These are phyloP conservation scores for Cheirogaleus major DNA, from an alignment of 2,797 vertebrate genomes.

Conservation along the genomic window DNA sequence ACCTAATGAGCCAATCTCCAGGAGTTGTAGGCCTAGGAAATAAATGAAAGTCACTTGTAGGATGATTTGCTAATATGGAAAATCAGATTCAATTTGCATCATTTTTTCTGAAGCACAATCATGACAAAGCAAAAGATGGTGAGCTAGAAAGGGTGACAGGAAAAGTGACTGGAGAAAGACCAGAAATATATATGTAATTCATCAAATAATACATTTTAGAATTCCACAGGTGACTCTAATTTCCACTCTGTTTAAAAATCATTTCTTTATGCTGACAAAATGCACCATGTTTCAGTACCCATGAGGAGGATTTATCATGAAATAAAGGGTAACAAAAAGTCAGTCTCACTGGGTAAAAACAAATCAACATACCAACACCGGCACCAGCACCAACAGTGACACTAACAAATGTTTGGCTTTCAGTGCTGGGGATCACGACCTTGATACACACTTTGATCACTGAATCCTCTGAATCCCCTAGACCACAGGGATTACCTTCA, in stretches of 20 bases:
- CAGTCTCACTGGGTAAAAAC: neutral
- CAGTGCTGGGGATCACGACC: neutral
- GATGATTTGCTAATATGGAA: neutral
- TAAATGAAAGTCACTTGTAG: neutral
- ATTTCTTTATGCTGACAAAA: neutral
- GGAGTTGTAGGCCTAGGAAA: neutral
- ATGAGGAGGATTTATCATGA: neutral
- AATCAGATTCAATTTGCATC: neutral
- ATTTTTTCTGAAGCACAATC: conserved; percentile 26
- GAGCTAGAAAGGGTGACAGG: neutral
- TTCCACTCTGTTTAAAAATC: neutral
- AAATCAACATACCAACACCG: neutral
- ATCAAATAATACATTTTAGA: neutral
- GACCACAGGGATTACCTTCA: neutral
- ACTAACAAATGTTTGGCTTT: neutral
- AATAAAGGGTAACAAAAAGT: neutral
- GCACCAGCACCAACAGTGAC: neutral
- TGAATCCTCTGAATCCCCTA: neutral
- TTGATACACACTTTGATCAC: neutral
- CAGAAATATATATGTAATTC: neutral
- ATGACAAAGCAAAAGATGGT: neutral
- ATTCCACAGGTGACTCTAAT: neutral
- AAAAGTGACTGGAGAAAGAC: neutral
- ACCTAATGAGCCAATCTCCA: neutral
- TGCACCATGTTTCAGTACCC: neutral